Base-by-base conservation (phyloP, 2,888 invertebrate species). In the Magallana nippona region DNA sequence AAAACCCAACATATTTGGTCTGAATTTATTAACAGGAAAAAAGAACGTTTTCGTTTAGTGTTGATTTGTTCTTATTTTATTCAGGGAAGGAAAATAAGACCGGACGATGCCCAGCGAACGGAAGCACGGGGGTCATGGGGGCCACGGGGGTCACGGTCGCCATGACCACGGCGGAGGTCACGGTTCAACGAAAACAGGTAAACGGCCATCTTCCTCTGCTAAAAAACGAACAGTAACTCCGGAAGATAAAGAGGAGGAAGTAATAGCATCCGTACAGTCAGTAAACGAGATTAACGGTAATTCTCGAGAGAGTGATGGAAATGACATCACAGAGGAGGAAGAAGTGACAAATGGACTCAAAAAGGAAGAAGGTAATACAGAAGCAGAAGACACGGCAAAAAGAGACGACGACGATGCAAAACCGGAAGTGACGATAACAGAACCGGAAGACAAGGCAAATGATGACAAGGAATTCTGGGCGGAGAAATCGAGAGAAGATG, bases 401-500 rank as follows among this genome's bases (percentile, higher is more conserved):
- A 22, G 27, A 10, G 22, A 27, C 22, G 79, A 83, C 32, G 15
- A 55, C 27, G 63, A 63, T 55, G 83, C 56, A n/a, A 63, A 79
- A 83, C 63, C 55, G 56, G 83, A 83, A 56, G 55, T 27, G 13
- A 63, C 55, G 13, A 57, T 17, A 27, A 63, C 27, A n/a, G 57
- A 44, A 8, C 44, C 3, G 44, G 82, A 82, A 27, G 17, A 22
- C 17, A 82, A 8, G 5, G 44, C 44, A 44, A 44, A 44, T 44
- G 44, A 44, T 0, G 44, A 44, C 44, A 44, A 8, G 44, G 44
- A 44, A 44, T 8, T 44, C 44, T 83, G 83, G 83, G 83, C 83
- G 2, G 63, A 83, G 56, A 83, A 79, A 32, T 81, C 86, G 10
- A 78, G 63, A 17, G 79, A 88, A 55, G 87, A 87, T 78, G 86